phyloP scores from a whole-genome alignment of 2,888 invertebrate genomes.

The Oscheius onirici region DNA sequence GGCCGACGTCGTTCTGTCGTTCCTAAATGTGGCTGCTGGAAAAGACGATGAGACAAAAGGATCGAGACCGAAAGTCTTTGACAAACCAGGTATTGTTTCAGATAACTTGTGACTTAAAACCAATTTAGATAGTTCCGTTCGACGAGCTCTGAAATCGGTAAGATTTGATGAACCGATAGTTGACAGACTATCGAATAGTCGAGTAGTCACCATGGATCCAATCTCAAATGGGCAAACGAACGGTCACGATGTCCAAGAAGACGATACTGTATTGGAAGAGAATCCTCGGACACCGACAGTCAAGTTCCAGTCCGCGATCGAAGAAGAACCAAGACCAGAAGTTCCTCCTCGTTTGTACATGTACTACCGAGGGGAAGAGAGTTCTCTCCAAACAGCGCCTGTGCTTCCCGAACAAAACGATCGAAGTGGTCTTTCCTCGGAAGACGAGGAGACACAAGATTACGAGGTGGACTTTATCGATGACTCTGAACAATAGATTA shows the following conservation, averaged over 20 bases:
- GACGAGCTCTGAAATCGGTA: constrained; percentile 6
- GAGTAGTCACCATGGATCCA: neutral
- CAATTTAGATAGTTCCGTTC: neutral
- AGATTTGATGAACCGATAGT: neutral
- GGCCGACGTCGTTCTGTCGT: constrained; percentile 41
- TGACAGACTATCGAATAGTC: neutral
- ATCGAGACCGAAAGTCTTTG: constrained; percentile 35
- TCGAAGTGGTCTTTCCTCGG: constrained; percentile 11
- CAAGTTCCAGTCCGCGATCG: constrained; percentile 6
- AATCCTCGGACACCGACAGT: constrained; percentile 3
- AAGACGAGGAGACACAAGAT: constrained; percentile 19
- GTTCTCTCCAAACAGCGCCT: neutral
- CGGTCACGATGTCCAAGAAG: no score
- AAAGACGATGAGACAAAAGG: constrained; percentile 35
- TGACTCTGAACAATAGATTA: constrained; percentile 1
- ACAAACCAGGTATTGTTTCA: constrained; percentile 18
- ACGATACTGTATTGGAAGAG: neutral
- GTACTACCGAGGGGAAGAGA: neutral
- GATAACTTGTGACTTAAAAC: neutral
- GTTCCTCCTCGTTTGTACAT: neutral
- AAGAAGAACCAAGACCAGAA: neutral
- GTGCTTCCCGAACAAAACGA: neutral
- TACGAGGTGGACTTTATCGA: constrained; percentile 25
- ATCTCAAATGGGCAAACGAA: no score
- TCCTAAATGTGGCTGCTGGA: constrained; percentile 43